These are phyloP conservation scores for Scartelaos histophorus DNA, from an alignment of 2,113 vertebrate genomes.

Conservation along the genomic window DNA sequence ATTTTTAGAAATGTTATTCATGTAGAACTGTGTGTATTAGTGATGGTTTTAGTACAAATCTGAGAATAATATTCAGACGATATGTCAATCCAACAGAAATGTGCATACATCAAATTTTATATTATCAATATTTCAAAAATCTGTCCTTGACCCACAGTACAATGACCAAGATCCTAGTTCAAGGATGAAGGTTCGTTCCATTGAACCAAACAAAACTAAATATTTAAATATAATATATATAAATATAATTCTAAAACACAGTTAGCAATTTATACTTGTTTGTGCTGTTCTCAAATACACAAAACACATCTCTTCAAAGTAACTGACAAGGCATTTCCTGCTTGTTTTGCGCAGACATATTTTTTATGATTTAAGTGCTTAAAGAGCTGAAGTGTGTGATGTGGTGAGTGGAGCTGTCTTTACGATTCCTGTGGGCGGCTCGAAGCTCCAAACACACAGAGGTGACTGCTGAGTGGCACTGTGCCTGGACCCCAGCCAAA, in stretches of 20 bases:
- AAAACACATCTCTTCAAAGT: constrained; percentile 53
- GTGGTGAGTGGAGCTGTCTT: constrained; percentile 39
- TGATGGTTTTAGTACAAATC: neutral
- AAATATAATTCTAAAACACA: neutral
- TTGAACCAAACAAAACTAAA: too few species aligned
- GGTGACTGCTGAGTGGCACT: neutral
- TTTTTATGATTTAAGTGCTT: constrained; percentile 41
- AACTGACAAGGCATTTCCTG: constrained; percentile 56
- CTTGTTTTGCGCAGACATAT: constrained; percentile 48
- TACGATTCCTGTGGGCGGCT: constrained; percentile 26
- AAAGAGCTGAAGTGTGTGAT: constrained; percentile 31
- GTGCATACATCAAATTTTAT: too few species aligned
- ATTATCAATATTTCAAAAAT: too few species aligned
- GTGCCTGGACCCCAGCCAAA: neutral
- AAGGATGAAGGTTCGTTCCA: too few species aligned
- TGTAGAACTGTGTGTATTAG: neutral
- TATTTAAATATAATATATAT: too few species aligned
- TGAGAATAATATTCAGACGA: too few species aligned
- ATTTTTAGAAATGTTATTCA: neutral
- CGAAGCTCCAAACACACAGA: constrained; percentile 14
- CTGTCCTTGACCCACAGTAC: too few species aligned
- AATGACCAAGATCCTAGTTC: too few species aligned
- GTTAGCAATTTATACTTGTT: neutral
- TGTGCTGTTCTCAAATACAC: neutral
- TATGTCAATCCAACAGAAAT: too few species aligned